A percentile compares a stretch with the other conserved stretches of the same genome.
Conservation (phyloP, 1,140 invertebrate species). For the Oryzaephilus surinamensis region DNA sequence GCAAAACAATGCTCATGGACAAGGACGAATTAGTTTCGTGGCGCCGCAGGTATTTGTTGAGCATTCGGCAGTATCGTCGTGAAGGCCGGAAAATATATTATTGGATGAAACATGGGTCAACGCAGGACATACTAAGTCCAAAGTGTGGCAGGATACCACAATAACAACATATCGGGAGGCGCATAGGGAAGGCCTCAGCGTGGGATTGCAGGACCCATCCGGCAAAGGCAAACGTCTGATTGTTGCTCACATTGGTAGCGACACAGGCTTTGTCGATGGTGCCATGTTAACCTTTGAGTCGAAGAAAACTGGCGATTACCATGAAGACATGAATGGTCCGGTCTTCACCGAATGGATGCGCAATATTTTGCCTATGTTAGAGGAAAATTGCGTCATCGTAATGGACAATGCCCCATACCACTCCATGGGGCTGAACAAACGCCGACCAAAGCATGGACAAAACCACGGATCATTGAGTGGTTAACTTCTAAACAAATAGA, state of each 20-base stretch:
- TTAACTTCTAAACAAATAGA: neutral
- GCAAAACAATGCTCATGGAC: neutral
- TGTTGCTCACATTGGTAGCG: conserved; percentile 23
- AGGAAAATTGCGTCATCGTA: conserved; percentile 5
- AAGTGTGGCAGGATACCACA: conserved; percentile 3
- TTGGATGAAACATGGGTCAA: conserved; percentile 11
- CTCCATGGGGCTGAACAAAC: neutral
- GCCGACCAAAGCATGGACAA: neutral
- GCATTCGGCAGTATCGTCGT: neutral
- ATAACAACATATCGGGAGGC: conserved; percentile 9
- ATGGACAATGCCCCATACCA: conserved; percentile 8
- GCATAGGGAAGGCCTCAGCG: conserved; percentile 19
- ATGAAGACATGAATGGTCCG: conserved; percentile 16
- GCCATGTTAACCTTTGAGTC: conserved; percentile 19
- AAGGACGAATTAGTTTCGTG: conserved; percentile 9
- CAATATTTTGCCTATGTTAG: conserved; percentile 7
- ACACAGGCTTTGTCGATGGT: conserved; percentile 23
- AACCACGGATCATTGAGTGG: neutral
- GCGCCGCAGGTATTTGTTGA: conserved; percentile 6
- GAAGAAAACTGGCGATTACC: conserved; percentile 22
- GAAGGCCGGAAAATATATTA: conserved; percentile 1
- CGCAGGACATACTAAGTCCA: conserved; percentile 4
- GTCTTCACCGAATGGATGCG: conserved; percentile 37
- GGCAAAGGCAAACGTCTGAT: conserved; percentile 24
- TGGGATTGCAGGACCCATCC: conserved; percentile 18